Evolutionary conservation across 2,113 vertebrate genomes (phyloP).

Genomic region (Merops nubicus): DNA sequence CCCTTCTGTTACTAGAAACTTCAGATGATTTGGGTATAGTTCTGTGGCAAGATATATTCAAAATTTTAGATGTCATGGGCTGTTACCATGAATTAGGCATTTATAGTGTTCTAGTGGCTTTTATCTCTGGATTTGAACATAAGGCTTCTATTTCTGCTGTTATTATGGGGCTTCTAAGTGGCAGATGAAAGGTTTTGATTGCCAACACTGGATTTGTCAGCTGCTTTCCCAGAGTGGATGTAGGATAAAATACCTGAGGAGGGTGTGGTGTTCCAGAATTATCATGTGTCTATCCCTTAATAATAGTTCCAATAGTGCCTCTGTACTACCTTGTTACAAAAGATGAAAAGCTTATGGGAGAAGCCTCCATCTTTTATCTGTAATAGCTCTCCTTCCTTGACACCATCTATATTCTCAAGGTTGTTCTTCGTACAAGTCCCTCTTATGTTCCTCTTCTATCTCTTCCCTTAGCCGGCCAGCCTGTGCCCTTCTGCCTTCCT

Average conservation of each 20-base stretch:
- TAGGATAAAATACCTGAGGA: not conserved
- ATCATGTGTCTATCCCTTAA: accelerated
- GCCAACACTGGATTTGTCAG: not conserved
- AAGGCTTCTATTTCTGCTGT: not conserved
- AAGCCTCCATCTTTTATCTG: not conserved
- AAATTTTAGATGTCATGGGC: not conserved
- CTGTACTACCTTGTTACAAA: not conserved
- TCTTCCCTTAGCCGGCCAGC: not conserved
- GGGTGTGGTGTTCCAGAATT: not conserved
- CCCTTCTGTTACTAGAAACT: not conserved
- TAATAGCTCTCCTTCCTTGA: not conserved
- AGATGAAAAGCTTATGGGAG: not conserved
- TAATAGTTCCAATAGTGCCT: not conserved
- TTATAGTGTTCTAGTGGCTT: not conserved
- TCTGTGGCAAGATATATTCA: not conserved
- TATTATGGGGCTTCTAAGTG: not conserved
- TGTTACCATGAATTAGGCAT: not conserved
- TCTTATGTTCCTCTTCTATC: not conserved
- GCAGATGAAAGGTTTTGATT: not conserved
- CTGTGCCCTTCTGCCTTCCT: not conserved
- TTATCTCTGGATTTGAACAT: not conserved
- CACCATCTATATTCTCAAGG: not conserved
- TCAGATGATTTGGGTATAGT: not conserved
- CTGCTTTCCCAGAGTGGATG: not conserved
- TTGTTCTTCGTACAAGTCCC: not conserved